Conservation (phyloP, 2,113 vertebrate genomes). For the Prochilodus magdalenae region DNA sequence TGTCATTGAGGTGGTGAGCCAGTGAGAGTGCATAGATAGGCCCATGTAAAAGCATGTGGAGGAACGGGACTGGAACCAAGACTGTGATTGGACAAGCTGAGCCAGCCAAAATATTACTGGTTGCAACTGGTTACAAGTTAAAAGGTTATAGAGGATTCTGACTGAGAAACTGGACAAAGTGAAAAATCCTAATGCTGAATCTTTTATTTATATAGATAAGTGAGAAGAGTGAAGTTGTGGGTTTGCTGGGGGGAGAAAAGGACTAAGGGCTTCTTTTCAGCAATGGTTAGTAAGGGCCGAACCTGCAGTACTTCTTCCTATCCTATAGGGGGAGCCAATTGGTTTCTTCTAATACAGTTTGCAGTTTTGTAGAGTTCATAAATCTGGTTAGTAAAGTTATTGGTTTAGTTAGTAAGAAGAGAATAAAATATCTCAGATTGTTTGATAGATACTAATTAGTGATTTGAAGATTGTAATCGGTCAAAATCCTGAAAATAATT, state of each 20-base stretch:
- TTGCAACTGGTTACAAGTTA: not conserved
- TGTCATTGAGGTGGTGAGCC: slow-evolving; percentile 87
- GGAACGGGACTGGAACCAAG: not conserved
- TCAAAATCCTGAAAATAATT: slow-evolving; percentile 30
- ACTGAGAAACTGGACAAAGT: slow-evolving; percentile 38
- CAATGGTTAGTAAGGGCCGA: slow-evolving; percentile 44
- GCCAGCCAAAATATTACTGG: not conserved
- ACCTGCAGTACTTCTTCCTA: slow-evolving; percentile 66
- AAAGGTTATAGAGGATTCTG: not conserved
- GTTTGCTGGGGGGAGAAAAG: slow-evolving; percentile 4
- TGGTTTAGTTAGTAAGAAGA: slow-evolving; percentile 58
- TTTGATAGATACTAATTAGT: slow-evolving; percentile 59
- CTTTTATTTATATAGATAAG: slow-evolving; percentile 50
- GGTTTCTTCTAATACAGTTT: slow-evolving; percentile 60
- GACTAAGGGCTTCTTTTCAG: slow-evolving; percentile 65
- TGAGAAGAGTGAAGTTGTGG: slow-evolving; percentile 34
- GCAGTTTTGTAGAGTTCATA: slow-evolving; percentile 57
- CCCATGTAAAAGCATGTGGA: not conserved
- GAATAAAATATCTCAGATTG: slow-evolving; percentile 59
- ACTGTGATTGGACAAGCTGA: not conserved
- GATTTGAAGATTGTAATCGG: slow-evolving; percentile 47
- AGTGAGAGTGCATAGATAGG: slow-evolving; percentile 59
- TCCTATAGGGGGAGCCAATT: slow-evolving; percentile 64
- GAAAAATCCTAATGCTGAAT: slow-evolving; percentile 62
- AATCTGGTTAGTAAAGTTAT: slow-evolving; percentile 19